phyloP scores from a whole-genome alignment of 35 echinoderm and acorn worm genomes.

The Eucidaris tribuloides region DNA sequence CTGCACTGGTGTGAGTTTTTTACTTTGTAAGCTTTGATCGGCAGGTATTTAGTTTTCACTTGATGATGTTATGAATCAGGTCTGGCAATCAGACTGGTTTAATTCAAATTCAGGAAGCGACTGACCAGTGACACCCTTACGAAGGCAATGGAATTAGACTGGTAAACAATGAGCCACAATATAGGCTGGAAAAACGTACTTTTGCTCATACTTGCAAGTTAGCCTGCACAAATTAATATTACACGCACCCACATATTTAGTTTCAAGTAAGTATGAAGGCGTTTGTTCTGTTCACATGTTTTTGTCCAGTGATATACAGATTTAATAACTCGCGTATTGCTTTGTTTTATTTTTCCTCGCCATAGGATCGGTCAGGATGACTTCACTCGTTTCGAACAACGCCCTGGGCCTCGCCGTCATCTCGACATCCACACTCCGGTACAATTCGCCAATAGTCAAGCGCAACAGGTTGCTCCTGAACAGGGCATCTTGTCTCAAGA shows the following conservation, averaged over 20 bases:
- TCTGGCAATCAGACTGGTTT: no score
- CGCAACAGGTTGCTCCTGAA: not conserved
- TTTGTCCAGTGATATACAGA: not conserved
- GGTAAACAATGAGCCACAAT: no score
- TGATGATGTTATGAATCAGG: no score
- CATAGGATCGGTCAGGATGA: slow-evolving; percentile 54
- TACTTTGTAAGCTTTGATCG: no score
- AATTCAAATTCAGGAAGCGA: no score
- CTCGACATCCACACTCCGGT: slow-evolving; percentile 48
- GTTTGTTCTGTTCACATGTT: not conserved
- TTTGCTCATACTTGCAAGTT: not conserved
- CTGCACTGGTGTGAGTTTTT: no score
- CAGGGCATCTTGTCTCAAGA: not conserved
- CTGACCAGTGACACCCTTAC: no score
- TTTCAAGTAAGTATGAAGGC: not conserved
- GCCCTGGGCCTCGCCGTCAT: slow-evolving; percentile 28
- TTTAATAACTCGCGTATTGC: not conserved
- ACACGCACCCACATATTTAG: not conserved
- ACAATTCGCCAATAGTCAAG: slow-evolving; percentile 11
- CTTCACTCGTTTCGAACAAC: slow-evolving; percentile 47
- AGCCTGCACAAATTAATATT: not conserved
- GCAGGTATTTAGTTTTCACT: no score
- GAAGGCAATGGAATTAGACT: no score
- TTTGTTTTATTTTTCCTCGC: not conserved
- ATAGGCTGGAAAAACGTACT: not conserved